A percentile compares a stretch with the other conserved stretches of the same genome.
Evolutionary conservation across 2,113 vertebrate genomes (phyloP).

Genomic region (Oophaga pumilio): DNA sequence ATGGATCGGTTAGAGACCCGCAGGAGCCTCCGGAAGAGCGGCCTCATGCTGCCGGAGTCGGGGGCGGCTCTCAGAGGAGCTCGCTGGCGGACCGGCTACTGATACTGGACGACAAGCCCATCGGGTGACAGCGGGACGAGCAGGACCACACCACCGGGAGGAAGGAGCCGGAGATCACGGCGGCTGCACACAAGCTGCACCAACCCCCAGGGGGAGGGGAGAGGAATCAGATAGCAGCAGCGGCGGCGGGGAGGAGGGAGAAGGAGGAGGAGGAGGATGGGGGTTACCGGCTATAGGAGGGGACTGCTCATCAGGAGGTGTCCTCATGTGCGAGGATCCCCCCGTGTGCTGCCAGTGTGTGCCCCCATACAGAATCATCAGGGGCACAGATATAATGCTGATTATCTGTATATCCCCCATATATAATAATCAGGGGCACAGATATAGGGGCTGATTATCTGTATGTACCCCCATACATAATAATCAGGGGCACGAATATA

Average conservation of each 20-base stretch:
- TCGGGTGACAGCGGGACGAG: constrained; percentile 11
- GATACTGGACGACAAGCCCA: constrained; percentile 45
- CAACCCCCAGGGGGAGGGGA: constrained; percentile 54
- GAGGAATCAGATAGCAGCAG: constrained; percentile 27
- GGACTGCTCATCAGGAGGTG: not conserved
- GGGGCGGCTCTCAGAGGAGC: constrained; percentile 43
- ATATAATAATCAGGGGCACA: too few relatives aligned
- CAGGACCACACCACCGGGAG: not conserved
- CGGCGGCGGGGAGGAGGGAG: not conserved
- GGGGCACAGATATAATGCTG: too few relatives aligned
- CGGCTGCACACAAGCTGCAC: not conserved
- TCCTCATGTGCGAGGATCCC: not conserved
- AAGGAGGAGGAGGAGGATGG: constrained; percentile 31
- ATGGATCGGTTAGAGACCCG: constrained; percentile 92
- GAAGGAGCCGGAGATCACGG: constrained; percentile 3
- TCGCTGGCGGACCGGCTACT: constrained; percentile 59
- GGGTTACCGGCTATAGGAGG: not conserved
- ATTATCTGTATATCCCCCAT: too few relatives aligned
- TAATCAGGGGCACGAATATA: too few relatives aligned
- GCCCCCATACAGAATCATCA: too few relatives aligned
- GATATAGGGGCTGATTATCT: too few relatives aligned
- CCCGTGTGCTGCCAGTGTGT: too few relatives aligned
- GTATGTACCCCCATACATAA: too few relatives aligned
- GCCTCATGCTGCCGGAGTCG: constrained; percentile 72
- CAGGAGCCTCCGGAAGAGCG: constrained; percentile 80